Evolutionary conservation across 2,113 vertebrate genomes (phyloP).

Genomic region (Pollimyrus isidori): DNA sequence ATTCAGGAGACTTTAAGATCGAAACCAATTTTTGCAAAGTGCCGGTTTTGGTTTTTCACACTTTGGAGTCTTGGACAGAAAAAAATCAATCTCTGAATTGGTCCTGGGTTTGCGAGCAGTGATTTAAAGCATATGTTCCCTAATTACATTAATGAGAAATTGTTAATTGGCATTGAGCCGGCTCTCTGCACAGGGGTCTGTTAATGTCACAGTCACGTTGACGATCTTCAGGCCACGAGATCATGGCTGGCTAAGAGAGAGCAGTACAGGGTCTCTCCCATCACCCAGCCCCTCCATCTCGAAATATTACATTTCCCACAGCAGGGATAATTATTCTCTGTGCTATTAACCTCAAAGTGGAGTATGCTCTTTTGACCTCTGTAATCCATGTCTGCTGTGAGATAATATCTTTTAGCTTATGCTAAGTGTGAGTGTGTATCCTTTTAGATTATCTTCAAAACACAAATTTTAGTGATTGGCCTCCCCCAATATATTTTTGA

Average conservation of each 20-base stretch:
- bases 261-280: conserved; percentile 19
- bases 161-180: conserved; percentile 63
- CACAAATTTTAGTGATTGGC: neutral
- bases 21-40: conserved; percentile 38
- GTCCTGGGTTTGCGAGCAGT: conserved; percentile 56
- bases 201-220: conserved; percentile 67
- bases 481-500: neutral
- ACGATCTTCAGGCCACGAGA: conserved; percentile 49
- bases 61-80: conserved; percentile 37
- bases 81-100: conserved; percentile 63
- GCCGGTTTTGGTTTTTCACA: conserved; percentile 52
- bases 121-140: conserved; percentile 78
- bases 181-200: conserved; percentile 49
- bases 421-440: neutral
- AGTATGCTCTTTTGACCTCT: conserved; percentile 29
- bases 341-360: conserved; percentile 52
- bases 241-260: conserved; percentile 48
- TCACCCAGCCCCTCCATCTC: neutral
- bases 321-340: conserved; percentile 40
- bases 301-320: conserved; percentile 37
- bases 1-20: conserved; percentile 22
- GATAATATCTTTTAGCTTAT: conserved; percentile 25
- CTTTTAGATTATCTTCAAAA: neutral
- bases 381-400: conserved; percentile 27
- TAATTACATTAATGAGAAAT: conserved; percentile 77